Evolutionary conservation across 2,797 vertebrate species (phyloP).

Genomic region (Lepilemur septentrionalis): DNA sequence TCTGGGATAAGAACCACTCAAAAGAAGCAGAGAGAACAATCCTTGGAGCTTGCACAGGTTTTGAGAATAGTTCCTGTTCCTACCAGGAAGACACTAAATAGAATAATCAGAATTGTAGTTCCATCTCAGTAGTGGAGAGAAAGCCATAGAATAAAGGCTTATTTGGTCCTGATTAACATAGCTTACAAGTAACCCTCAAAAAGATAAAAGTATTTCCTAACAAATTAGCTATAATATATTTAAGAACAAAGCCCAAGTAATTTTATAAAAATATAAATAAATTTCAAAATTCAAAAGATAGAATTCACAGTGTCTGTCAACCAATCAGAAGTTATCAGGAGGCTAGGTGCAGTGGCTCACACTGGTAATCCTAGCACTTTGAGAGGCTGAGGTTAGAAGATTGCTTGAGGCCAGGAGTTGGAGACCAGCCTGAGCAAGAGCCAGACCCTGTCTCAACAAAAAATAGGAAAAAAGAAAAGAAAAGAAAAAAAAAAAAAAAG

Average conservation of each 20-base stretch:
- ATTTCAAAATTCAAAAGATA: background rate
- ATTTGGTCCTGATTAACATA: background rate
- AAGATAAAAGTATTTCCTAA: background rate
- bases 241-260: background rate
- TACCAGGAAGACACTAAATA: background rate
- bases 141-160: background rate
- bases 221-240: background rate
- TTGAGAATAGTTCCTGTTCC: background rate
- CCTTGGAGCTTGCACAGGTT: background rate
- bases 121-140: background rate
- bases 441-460: background rate
- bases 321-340: background rate
- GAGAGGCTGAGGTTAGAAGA: background rate
- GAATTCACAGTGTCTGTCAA: background rate
- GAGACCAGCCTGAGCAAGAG: background rate
- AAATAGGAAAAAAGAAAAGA: background rate
- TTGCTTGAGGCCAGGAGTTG: background rate
- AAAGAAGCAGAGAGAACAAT: background rate
- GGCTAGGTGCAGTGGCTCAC: background rate
- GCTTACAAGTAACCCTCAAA: background rate
- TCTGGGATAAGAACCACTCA: background rate
- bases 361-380: background rate
- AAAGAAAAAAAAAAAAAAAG: background rate
- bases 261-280: background rate
- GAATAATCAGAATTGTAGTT: background rate